phyloP scores from a whole-genome alignment of 2,797 vertebrate species.

The Crocidura indochinensis region DNA sequence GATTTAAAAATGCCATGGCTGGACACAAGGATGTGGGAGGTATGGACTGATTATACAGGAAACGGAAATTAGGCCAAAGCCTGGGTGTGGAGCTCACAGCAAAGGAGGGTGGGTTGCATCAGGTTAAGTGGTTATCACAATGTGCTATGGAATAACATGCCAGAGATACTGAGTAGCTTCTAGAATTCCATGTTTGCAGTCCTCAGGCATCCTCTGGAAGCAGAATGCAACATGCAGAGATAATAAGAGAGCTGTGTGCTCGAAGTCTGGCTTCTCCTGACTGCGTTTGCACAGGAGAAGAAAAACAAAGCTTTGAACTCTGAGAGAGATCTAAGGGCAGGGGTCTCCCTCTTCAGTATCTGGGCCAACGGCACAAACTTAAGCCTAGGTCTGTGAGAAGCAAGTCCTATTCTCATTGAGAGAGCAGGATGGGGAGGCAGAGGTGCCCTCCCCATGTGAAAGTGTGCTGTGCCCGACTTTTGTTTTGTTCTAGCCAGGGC shows the following conservation, averaged over 20 bases:
- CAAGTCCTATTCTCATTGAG: slow-evolving; percentile 81
- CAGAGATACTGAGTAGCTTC: slow-evolving; percentile 59
- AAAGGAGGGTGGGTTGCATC: neutral
- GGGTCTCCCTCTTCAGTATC: slow-evolving; percentile 31
- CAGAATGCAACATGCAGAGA: slow-evolving; percentile 61
- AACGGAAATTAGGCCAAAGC: neutral
- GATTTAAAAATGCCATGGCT: neutral
- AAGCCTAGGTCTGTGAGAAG: slow-evolving; percentile 75
- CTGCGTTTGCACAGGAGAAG: slow-evolving; percentile 70
- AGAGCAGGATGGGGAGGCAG: neutral
- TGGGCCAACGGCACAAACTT: slow-evolving; percentile 6
- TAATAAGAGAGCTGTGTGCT: slow-evolving; percentile 68
- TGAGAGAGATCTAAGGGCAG: neutral
- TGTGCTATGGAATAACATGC: neutral
- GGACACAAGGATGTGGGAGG: neutral
- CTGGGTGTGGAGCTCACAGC: slow-evolving; percentile 21
- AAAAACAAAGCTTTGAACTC: slow-evolving; percentile 64
- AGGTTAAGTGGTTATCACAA: neutral
- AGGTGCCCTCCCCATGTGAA: slow-evolving; percentile 76
- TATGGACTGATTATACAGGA: neutral
- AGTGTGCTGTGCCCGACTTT: slow-evolving; percentile 76
- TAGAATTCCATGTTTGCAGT: neutral
- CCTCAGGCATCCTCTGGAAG: slow-evolving; percentile 44
- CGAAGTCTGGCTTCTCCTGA: slow-evolving; percentile 76
- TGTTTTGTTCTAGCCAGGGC: slow-evolving; percentile 69